Evolutionary conservation across 1,140 invertebrate genomes (phyloP).

Genomic region (Pogonomyrmex barbatus): DNA sequence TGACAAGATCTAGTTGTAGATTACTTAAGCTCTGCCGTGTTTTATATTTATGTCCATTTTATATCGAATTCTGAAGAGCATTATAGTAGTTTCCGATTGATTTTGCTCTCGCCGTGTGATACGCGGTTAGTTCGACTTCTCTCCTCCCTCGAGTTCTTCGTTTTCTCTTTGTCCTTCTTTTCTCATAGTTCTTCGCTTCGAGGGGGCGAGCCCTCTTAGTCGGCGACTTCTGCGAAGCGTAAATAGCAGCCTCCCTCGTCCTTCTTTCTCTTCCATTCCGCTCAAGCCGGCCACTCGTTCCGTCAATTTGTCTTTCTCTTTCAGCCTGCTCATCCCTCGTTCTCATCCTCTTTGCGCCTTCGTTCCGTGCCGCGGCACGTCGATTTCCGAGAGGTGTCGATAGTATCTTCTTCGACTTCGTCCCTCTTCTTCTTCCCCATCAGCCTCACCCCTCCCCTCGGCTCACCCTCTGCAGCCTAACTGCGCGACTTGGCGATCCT

Average conservation of each 20-base stretch:
- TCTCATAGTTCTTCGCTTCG: background rate
- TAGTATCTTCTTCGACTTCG: constrained; percentile 61
- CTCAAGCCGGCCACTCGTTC: constrained; percentile 31
- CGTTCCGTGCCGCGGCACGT: constrained; percentile 63
- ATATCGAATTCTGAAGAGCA: background rate
- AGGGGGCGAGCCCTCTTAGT: constrained; percentile 33
- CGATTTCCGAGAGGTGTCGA: constrained; percentile 70
- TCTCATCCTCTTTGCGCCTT: constrained; percentile 45
- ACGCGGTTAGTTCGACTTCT: background rate
- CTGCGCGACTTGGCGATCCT: constrained; percentile 58
- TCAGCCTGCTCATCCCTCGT: constrained; percentile 36
- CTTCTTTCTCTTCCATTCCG: background rate
- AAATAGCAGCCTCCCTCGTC: background rate
- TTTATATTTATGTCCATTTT: constrained; percentile 23
- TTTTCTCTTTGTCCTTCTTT: constrained; percentile 4
- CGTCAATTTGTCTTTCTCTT: constrained; percentile 65
- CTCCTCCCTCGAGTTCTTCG: background rate
- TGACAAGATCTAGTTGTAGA: background rate
- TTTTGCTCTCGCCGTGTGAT: constrained; percentile 18
- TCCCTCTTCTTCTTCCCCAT: constrained; percentile 29
- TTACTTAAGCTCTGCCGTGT: constrained; percentile 9
- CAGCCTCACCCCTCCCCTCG: background rate
- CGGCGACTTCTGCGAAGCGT: constrained; percentile 51
- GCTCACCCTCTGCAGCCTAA: background rate
- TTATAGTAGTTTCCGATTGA: constrained; percentile 32